Evolutionary conservation across 2,888 invertebrate genomes (phyloP).

Genomic region (Catotricha subobsoleta): DNA sequence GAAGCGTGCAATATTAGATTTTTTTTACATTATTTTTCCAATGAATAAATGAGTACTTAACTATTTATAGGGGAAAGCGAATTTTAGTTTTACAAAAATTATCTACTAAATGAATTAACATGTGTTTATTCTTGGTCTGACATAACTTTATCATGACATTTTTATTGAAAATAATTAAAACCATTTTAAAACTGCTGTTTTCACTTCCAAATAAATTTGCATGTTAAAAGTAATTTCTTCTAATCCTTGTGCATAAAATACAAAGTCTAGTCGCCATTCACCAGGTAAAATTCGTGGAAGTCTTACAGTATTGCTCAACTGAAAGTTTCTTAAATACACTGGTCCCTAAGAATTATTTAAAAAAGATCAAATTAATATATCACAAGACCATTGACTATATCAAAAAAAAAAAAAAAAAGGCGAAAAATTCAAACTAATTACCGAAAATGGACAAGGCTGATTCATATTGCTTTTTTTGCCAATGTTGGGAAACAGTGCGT

Average conservation of each 20-base stretch:
- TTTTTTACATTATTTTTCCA: neutral
- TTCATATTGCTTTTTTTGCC: neutral
- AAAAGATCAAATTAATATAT: neutral
- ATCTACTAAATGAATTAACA: too few relatives aligned
- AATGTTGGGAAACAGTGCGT: neutral
- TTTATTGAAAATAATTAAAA: too few relatives aligned
- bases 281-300: neutral
- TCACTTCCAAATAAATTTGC: neutral
- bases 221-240: neutral
- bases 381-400: neutral
- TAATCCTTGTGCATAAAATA: neutral
- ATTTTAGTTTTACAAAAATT: too few relatives aligned
- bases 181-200: neutral
- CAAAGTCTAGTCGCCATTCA: neutral
- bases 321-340: neutral
- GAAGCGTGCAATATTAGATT: too few relatives aligned
- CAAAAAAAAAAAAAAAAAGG: neutral
- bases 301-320: neutral
- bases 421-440: neutral
- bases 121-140: too few relatives aligned
- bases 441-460: conserved; percentile 1
- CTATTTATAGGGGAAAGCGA: too few relatives aligned
- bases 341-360: neutral
- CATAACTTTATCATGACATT: too few relatives aligned
- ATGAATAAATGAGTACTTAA: neutral